phyloP scores from a whole-genome alignment of 2,888 invertebrate genomes.

The Tachina grossa region DNA sequence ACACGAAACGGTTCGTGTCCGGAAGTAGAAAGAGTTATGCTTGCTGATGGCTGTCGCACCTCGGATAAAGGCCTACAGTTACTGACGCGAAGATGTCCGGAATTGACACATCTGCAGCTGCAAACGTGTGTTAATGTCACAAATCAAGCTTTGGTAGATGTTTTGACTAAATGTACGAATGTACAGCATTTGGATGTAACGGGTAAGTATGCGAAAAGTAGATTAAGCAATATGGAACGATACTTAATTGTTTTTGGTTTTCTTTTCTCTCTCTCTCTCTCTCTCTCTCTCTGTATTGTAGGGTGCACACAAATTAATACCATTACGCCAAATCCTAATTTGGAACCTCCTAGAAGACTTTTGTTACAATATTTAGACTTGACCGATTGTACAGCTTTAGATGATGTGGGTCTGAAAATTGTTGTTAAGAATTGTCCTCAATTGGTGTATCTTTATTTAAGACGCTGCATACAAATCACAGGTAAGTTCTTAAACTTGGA shows the following conservation, averaged over 20 bases:
- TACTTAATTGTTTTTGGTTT: not conserved
- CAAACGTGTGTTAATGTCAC: slow-evolving; percentile 89
- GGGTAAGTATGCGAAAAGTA: slow-evolving; percentile 84
- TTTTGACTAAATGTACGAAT: slow-evolving; percentile 90
- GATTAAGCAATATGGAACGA: not conserved
- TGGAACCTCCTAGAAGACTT: slow-evolving; percentile 87
- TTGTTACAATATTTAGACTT: slow-evolving; percentile 94
- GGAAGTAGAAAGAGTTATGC: slow-evolving; percentile 86
- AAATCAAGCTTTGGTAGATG: slow-evolving; percentile 90
- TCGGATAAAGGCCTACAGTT: slow-evolving; percentile 90
- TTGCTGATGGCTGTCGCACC: slow-evolving; percentile 88
- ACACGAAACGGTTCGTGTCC: slow-evolving; percentile 87
- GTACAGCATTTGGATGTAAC: slow-evolving; percentile 93
- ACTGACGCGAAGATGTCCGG: slow-evolving; percentile 90
- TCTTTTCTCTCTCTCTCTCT: no score
- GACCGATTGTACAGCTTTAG: slow-evolving; percentile 93
- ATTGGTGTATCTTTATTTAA: slow-evolving; percentile 92
- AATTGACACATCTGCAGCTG: slow-evolving; percentile 91
- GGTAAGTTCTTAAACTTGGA: slow-evolving; percentile 83
- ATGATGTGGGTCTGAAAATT: slow-evolving; percentile 92
- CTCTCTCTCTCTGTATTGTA: slow-evolving; percentile 75
- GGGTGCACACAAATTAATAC: slow-evolving; percentile 91
- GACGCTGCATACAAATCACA: slow-evolving; percentile 94
- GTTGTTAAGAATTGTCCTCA: slow-evolving; percentile 94
- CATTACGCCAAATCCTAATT: slow-evolving; percentile 87